Percentiles rank a stretch among this genome's conserved stretches.
Conservation (phyloP, 1,140 invertebrate genomes). For the Asobara japonica region DNA sequence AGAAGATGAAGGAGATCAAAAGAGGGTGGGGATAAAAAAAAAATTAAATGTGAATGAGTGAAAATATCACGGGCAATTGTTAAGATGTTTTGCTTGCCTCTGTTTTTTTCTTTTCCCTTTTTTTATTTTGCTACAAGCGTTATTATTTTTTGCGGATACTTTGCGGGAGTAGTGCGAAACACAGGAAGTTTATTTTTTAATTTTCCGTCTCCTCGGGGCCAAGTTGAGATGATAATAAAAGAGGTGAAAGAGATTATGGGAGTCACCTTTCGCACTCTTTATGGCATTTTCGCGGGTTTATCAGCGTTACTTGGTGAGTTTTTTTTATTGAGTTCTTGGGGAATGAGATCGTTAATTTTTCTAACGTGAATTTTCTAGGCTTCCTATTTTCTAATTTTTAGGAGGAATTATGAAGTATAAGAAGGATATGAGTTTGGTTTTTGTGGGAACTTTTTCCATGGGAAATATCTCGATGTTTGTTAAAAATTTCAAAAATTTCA, state of each 20-base stretch:
- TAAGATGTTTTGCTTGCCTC: neutral
- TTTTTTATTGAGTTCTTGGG: too few species aligned
- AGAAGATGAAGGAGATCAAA: constrained; percentile 15
- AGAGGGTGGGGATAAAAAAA: neutral
- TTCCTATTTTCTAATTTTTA: too few species aligned
- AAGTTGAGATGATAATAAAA: neutral
- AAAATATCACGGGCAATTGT: constrained; percentile 3
- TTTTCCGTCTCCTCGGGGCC: neutral
- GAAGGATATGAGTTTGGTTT: too few species aligned
- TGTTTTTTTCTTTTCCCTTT: neutral
- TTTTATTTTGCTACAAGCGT: too few species aligned
- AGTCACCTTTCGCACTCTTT: neutral
- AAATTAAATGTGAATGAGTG: neutral
- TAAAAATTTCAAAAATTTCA: too few species aligned
- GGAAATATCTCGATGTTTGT: too few species aligned
- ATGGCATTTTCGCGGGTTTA: neutral
- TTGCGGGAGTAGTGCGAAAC: neutral
- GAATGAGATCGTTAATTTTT: too few species aligned
- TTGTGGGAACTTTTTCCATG: too few species aligned
- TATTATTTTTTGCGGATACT: neutral
- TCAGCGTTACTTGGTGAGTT: neutral
- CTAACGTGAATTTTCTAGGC: too few species aligned
- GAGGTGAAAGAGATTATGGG: neutral
- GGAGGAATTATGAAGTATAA: too few species aligned
- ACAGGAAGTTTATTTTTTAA: neutral